Evolutionary conservation across 92 coral and sea anemone species (phyloP), one percentile per base, ranked within the genome.

Genomic region (Diadumene lineata): DNA sequence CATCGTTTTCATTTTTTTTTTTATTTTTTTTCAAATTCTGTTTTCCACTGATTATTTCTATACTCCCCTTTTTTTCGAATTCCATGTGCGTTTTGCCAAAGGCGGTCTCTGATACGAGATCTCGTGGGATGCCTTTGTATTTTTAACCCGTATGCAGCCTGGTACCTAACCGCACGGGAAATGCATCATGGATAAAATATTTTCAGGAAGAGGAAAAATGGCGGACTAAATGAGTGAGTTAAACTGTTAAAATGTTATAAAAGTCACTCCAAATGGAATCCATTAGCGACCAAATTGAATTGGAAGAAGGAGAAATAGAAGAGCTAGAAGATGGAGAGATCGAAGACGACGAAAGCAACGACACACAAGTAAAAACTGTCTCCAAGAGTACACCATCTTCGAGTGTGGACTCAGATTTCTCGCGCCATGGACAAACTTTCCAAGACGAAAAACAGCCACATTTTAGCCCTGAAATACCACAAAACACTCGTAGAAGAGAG

Each of bases 281-380:
- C 66, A 77, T 50, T 15, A 64, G 63, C 44, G 76, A 84, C 51
- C 77, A 85, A 57, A 21, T 71, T 18, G 98, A 94, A 44, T 92
- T 92, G 11, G 96, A 94, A 58, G 98, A 94, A 72, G 98, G 98
- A 33, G 98, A 94, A 82, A 94, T 94, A 56, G 86, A 89, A 57
- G 98, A 94, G 68, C 74, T 92, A 19, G 98, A 94, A 76, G 98
- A 94, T 77, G 98, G 98, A 30, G 98, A 94, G 60, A 94, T 94
- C 43, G 88, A 89, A 77, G 97, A 92, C 50, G 89, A 84, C 22
- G 85, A 87, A 69, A 57, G 63, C 27, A 24, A 60, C 11, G 65
- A 66, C 32, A 64, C 10, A 61, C 13, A 33, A 9, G 50, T 50
- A 1, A 64, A 76, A 76, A 65, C 25, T 7, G 33, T 67, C 1